Conservation (phyloP, 1,140 invertebrate genomes). For the Saccostrea glomerata region DNA sequence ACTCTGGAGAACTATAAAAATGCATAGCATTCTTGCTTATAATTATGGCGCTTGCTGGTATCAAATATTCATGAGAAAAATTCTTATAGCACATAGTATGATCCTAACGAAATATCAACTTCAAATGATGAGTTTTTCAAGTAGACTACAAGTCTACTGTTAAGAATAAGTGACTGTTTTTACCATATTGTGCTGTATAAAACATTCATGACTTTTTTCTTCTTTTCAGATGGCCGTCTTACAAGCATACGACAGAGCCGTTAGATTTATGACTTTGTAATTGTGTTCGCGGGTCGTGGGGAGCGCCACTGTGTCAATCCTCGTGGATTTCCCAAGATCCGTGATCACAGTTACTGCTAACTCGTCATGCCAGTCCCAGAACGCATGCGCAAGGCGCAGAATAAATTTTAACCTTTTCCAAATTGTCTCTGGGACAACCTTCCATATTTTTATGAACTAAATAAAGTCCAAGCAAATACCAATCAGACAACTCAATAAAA, state of each 20-base stretch:
- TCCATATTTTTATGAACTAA: not conserved
- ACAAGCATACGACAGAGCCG: not conserved
- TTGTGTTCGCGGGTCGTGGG: constrained; percentile 71
- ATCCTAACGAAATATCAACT: not conserved
- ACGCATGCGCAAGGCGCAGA: constrained; percentile 15
- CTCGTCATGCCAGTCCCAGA: constrained; percentile 17
- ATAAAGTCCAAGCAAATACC: not conserved
- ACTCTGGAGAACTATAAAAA: constrained; percentile 4
- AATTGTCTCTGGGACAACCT: not conserved
- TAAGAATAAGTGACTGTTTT: not conserved
- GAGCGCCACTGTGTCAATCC: constrained; percentile 63
- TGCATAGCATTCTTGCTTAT: constrained; percentile 22
- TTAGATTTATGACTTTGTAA: constrained; percentile 50
- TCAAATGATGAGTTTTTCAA: not conserved
- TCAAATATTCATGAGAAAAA: not conserved
- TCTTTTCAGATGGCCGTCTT: constrained; percentile 13
- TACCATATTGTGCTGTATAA: not conserved
- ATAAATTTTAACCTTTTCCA: not conserved
- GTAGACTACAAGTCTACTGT: not conserved
- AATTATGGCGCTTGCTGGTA: constrained; percentile 14
- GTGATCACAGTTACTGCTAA: constrained; percentile 64
- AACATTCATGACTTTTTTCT: constrained; percentile 8
- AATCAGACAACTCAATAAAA: not conserved
- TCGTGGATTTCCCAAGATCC: constrained; percentile 76
- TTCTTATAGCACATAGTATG: not conserved